Conservation (phyloP, 1,140 invertebrate species). For the Drosophila kepulauana region DNA sequence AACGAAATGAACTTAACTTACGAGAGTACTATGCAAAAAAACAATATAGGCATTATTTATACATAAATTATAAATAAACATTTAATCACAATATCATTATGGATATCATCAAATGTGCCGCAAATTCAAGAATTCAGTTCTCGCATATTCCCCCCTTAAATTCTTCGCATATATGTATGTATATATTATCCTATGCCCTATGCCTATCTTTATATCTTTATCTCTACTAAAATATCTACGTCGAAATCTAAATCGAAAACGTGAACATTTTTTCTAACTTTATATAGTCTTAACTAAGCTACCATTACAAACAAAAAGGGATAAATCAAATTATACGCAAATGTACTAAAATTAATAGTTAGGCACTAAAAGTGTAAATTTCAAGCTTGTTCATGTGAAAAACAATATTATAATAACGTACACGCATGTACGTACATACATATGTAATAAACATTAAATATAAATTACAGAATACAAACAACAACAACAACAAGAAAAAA, state of each 20-base stretch:
- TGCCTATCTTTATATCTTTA: constrained; percentile 22
- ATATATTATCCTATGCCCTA: constrained; percentile 31
- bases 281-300: constrained; percentile 55
- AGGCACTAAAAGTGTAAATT: constrained; percentile 76
- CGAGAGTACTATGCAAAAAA: constrained; percentile 14
- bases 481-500: constrained; percentile 7
- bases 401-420: constrained; percentile 20
- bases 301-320: constrained; percentile 16
- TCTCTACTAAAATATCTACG: constrained; percentile 18
- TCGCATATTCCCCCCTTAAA: constrained; percentile 24
- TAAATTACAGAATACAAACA: constrained; percentile 38
- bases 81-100: constrained; percentile 20
- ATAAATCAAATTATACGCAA: constrained; percentile 72
- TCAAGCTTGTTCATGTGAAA: constrained; percentile 55
- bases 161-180: constrained; percentile 34
- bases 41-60: constrained; percentile 35
- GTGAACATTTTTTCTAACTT: constrained; percentile 51
- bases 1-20: constrained; percentile 23
- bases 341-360: constrained; percentile 70
- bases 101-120: constrained; percentile 25
- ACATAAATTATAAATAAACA: constrained; percentile 28
- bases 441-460: constrained; percentile 30
- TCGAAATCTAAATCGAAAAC: constrained; percentile 19
- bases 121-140: constrained; percentile 21
- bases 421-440: constrained; percentile 16